Conservation (phyloP, 2,113 vertebrate species). For the Atrichornis clamosus region DNA sequence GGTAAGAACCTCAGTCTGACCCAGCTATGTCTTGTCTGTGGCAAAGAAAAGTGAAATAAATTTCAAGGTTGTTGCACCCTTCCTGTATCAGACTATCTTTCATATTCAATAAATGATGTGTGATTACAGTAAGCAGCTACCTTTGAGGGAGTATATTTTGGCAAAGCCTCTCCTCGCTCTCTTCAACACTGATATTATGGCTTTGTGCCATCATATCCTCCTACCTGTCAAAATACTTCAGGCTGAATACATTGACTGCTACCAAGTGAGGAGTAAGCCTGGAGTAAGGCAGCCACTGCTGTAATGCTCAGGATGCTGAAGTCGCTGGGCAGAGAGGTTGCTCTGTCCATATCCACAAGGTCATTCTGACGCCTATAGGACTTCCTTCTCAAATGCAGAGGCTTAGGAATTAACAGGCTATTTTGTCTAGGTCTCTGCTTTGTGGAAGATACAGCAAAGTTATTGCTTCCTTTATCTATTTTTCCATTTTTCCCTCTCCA, state of each 20-base stretch:
- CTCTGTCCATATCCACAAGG: background rate
- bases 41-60: constrained; percentile 75
- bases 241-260: constrained; percentile 11
- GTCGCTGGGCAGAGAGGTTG: background rate
- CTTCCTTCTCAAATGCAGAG: background rate
- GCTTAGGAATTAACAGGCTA: background rate
- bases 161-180: constrained; percentile 21
- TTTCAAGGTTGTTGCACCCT: constrained; percentile 64
- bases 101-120: constrained; percentile 80
- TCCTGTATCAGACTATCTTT: constrained; percentile 66
- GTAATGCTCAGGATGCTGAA: background rate
- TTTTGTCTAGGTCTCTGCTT: background rate
- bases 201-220: constrained; percentile 59
- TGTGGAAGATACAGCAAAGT: background rate
- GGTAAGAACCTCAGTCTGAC: constrained; percentile 66
- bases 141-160: constrained; percentile 64
- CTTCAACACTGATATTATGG: constrained; percentile 26
- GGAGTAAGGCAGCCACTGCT: background rate
- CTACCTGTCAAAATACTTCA: constrained; percentile 54
- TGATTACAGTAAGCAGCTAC: constrained; percentile 65
- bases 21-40: constrained; percentile 45
- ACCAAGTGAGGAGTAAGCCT: background rate
- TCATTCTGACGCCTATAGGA: background rate
- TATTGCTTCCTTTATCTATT: background rate
- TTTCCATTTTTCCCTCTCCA: background rate